Evolutionary conservation across 2,113 vertebrate genomes (phyloP), one percentile per base, ranked within the genome.

Genomic region (Eubucco bourcierii): DNA sequence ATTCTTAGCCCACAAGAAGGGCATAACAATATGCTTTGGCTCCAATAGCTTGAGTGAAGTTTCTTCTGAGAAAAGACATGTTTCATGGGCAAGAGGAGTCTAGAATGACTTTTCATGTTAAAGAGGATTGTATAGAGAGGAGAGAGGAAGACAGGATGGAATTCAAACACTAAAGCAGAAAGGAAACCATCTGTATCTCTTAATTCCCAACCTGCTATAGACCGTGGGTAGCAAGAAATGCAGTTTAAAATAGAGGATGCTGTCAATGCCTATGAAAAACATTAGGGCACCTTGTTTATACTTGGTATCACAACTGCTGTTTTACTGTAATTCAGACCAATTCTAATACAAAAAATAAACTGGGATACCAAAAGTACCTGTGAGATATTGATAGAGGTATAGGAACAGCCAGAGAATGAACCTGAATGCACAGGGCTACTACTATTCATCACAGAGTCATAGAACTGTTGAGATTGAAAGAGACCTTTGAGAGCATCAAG

Each of bases 1-100:
- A 24, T 87, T 88, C 78, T 79, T 80, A 82, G 89, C 83, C 91
- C 71, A 47, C 70, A 59, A 92, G 71, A 79, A 90, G 86, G 89
- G n/a, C 88, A 91, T 56, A 70, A 61, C 66, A 78, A 9, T 63
- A 13, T 76, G 53, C n/a, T 91, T 59, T 63, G 47, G n/a, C 82
- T 88, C 79, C 44, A 52, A 25, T 18, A 59, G 19, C 55, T 71
- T 33, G 21, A 53, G 18, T 27, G 12, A 46, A 29, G 7, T 8
- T 70, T 47, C 27, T 7, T 23, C 37, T 6, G 53, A 81, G 78
- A 89, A 95, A 95, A 73, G 15, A n/a, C 5, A 34, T 29, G 55
- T 83, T 52, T 86, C 50, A 64, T 72, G 50, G 68, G 7, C 34
- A 46, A 21, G 17, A 8, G 33, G 29, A 81, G 15, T 19, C n/a